A percentile compares a stretch with the other conserved stretches of the same genome.
Evolutionary conservation across 2,888 invertebrate species (phyloP).

Genomic region (Acheta domesticus): DNA sequence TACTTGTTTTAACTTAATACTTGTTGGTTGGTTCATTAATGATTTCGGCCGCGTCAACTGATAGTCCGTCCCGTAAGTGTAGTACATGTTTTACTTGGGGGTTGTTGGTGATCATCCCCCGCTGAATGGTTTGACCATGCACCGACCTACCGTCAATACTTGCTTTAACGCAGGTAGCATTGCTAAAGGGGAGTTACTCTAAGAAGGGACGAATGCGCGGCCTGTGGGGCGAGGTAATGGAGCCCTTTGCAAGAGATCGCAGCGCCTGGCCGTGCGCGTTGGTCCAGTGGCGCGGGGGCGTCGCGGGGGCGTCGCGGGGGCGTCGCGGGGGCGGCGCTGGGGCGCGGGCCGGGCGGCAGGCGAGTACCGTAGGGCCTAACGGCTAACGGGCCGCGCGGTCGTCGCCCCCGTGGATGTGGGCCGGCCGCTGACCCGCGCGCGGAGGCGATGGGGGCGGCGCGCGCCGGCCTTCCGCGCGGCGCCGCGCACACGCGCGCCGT

Average conservation of each 20-base stretch:
- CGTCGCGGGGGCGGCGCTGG: background rate
- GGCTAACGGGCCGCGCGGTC: constrained; percentile 18
- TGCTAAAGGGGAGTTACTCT: no score
- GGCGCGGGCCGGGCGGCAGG: background rate
- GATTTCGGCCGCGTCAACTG: no score
- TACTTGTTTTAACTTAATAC: no score
- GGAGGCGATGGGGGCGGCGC: background rate
- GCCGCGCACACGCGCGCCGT: background rate
- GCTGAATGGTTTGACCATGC: no score
- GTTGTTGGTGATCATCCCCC: no score
- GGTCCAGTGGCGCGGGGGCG: background rate
- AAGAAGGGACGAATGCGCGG: no score
- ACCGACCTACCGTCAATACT: no score
- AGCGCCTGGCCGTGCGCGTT: background rate
- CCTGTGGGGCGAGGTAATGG: no score
- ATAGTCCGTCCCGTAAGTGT: no score
- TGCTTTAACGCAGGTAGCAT: no score
- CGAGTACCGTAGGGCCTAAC: constrained; percentile 18
- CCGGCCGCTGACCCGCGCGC: constrained; percentile 1
- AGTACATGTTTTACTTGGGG: no score
- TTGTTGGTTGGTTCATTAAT: no score
- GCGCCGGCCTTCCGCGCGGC: background rate
- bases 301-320: background rate
- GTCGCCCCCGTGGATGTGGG: background rate
- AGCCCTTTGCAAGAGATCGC: background rate